Base-by-base conservation (phyloP, 2,113 vertebrate genomes). In the Phalacrocorax carbo region DNA sequence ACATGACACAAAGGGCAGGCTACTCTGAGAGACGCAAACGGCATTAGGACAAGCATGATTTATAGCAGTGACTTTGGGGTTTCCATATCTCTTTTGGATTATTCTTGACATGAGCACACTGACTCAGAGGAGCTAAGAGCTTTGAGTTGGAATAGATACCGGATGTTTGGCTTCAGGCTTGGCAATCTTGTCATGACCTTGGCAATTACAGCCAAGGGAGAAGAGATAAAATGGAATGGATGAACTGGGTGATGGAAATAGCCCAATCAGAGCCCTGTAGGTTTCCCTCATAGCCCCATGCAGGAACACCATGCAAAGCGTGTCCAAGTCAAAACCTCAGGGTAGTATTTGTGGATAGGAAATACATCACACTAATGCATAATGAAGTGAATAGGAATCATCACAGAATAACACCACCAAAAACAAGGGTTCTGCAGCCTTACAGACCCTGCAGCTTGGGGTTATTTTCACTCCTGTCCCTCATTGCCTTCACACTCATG, bases 21-120 rank as follows among this genome's bases (percentile, higher is more conserved):
- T 44, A 32, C 32, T 93, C 55, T 86, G 26, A 52, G 76, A 90
- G 65, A 84, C 79, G 38, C 90, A 96, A 94, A 95, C 49, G 65
- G 68, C 40, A n/a, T 75, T 65, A 91, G 54, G 40, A 78, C 72
- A 86, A 32, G 7, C 1, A 1, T 72, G 64, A 93, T 92, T 90
- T 86, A 95, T 58, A 55, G 70, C 46, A 49, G n/a, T 66, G 76
- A 75, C 60, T 93, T 88, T 64, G 85, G 58, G 11, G 1, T 26
- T 93, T 86, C 65, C 32, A 30, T 93, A 48, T 68, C 34, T 82
- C 46, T 92, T 95, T 92, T n/a, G 75, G 79, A 62, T 92, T 96
- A 72, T 36, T 88, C 88, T 93, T 88, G 51, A 88, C 72, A 84
- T 3, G 1, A 90, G 68, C 44, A 27, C 55, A 44, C 51, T 90